Conservation (phyloP, 1,140 invertebrate species). For the Lasioglossum baleicum region DNA sequence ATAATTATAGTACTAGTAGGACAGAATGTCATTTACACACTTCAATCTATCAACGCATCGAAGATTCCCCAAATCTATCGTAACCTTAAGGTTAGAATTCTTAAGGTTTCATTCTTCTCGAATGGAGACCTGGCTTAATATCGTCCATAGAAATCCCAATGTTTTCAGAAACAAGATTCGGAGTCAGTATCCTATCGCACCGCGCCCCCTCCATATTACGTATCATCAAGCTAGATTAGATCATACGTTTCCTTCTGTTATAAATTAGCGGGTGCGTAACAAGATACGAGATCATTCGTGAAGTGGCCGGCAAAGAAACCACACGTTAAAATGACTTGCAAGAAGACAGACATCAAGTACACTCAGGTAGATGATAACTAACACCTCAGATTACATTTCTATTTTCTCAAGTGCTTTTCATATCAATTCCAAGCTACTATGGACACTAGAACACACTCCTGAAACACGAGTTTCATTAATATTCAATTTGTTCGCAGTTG, state of each 20-base stretch:
- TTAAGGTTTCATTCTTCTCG: too few species aligned
- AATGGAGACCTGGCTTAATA: too few species aligned
- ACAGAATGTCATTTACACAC: too few species aligned
- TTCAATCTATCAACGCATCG: too few species aligned
- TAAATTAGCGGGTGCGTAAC: too few species aligned
- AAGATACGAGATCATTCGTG: background rate
- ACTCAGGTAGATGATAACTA: constrained; percentile 43
- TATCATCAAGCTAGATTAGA: background rate
- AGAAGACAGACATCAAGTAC: constrained; percentile 34
- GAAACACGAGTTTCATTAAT: background rate
- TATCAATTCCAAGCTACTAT: background rate
- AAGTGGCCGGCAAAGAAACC: background rate
- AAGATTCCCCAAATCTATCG: too few species aligned
- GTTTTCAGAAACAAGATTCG: too few species aligned
- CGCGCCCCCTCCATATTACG: background rate
- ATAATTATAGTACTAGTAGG: too few species aligned
- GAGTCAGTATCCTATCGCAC: too few species aligned
- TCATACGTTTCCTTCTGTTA: too few species aligned
- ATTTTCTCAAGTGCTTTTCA: background rate
- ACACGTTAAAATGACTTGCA: constrained; percentile 33
- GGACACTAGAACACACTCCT: background rate
- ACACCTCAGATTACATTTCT: constrained; percentile 3
- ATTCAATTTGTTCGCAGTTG: constrained; percentile 83
- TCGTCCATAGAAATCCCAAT: too few species aligned
- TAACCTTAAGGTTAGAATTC: too few species aligned